These are phyloP conservation scores for Dryobotodes eremita DNA, from an alignment of 2,888 invertebrate genomes.

Conservation along the genomic window DNA sequence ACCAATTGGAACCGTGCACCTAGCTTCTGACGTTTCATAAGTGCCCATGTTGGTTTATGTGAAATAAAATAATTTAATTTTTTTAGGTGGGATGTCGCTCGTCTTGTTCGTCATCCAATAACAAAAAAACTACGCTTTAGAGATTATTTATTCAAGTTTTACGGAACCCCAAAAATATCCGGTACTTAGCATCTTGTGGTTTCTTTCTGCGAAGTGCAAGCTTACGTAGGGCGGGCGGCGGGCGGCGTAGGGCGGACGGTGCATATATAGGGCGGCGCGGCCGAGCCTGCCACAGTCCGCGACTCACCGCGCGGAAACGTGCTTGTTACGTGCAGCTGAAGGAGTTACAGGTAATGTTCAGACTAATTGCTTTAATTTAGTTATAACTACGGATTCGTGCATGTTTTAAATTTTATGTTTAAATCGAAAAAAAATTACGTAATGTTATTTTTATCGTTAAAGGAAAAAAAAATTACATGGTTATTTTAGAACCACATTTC, in stretches of 20 bases:
- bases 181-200: background rate
- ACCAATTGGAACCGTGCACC: no score
- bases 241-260: constrained; percentile 25
- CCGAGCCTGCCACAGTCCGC: constrained; percentile 40
- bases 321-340: background rate
- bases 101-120: background rate
- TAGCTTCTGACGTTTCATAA: no score
- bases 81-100: no score
- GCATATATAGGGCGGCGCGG: constrained; percentile 46
- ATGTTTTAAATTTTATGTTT: background rate
- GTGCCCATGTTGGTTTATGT: no score
- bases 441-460: background rate
- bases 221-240: constrained; percentile 20
- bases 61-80: no score
- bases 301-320: constrained; percentile 7
- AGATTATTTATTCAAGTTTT: background rate
- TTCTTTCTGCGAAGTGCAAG: constrained; percentile 32
- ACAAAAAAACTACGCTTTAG: background rate
- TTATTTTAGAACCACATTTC: background rate
- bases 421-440: rapidly evolving
- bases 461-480: background rate
- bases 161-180: constrained; percentile 6
- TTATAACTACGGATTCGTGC: background rate
- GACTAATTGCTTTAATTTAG: background rate
- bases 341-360: constrained; percentile 19